Evolutionary conservation across 1,140 invertebrate species (phyloP).

Genomic region (Zaprionus gabonicus): DNA sequence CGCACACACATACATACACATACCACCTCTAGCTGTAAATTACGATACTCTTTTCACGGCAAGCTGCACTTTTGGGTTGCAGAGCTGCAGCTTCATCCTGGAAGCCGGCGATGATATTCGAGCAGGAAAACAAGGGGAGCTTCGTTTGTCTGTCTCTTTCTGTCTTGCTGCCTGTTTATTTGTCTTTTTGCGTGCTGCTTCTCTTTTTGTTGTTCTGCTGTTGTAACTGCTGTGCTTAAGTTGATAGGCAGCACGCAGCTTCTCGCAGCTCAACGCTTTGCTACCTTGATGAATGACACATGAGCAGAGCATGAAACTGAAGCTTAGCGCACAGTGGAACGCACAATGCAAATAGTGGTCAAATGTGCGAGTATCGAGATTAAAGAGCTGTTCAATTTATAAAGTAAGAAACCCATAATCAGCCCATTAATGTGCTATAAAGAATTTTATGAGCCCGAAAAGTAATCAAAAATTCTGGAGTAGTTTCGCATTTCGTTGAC

Average conservation of each 20-base stretch:
- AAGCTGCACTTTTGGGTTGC: slow-evolving; percentile 72
- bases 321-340: slow-evolving; percentile 22
- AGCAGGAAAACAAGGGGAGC: slow-evolving; percentile 37
- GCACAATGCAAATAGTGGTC: not conserved
- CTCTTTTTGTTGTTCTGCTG: slow-evolving; percentile 7
- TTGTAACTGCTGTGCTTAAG: slow-evolving; percentile 62
- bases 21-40: slow-evolving; percentile 61
- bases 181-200: slow-evolving; percentile 23
- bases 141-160: slow-evolving; percentile 28
- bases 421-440: not conserved
- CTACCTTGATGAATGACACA: slow-evolving; percentile 62
- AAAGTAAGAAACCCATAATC: not conserved
- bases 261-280: slow-evolving; percentile 42
- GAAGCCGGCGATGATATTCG: not conserved
- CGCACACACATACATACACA: slow-evolving; percentile 1
- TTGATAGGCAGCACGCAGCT: slow-evolving; percentile 70
- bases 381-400: not conserved
- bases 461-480: not conserved
- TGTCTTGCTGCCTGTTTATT: not conserved
- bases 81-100: slow-evolving; percentile 9
- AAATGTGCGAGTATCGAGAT: not conserved
- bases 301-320: slow-evolving; percentile 15
- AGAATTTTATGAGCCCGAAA: not conserved
- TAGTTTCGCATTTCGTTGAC: not conserved
- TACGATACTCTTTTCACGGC: slow-evolving; percentile 77